phyloP scores from a whole-genome alignment of 2,888 invertebrate genomes.

The Plagiodera versicolora region DNA sequence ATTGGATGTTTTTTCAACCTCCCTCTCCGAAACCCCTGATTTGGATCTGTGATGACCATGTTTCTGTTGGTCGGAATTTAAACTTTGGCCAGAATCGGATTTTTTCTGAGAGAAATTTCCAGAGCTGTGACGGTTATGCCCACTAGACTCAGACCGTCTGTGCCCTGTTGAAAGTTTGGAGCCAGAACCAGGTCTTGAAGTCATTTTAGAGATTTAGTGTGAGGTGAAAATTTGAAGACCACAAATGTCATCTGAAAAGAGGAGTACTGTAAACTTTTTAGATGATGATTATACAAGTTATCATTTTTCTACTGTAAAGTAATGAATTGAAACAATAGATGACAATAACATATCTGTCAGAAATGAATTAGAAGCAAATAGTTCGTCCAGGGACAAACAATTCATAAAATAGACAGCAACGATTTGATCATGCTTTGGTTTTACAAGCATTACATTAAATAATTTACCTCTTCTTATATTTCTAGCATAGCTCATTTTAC shows the following conservation, averaged over 20 bases:
- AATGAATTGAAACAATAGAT: too few species aligned
- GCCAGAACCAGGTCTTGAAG: conserved; percentile 44
- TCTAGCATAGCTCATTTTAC: background rate
- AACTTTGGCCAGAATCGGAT: conserved; percentile 52
- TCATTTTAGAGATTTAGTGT: conserved; percentile 36
- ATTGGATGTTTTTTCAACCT: conserved; percentile 38
- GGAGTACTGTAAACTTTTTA: background rate
- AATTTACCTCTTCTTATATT: background rate
- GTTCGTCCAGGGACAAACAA: too few species aligned
- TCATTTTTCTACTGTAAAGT: too few species aligned
- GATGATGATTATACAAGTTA: too few species aligned
- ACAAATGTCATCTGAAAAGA: conserved; percentile 15
- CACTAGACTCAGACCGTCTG: conserved; percentile 48
- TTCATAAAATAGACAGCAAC: too few species aligned
- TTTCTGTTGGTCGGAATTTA: conserved; percentile 45
- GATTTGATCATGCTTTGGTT: too few species aligned
- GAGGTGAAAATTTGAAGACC: background rate
- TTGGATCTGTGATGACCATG: conserved; percentile 51
- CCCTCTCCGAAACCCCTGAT: conserved; percentile 48
- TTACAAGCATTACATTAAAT: background rate
- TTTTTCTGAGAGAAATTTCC: conserved; percentile 42
- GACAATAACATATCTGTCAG: too few species aligned
- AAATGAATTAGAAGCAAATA: too few species aligned
- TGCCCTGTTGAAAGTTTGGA: conserved; percentile 44
- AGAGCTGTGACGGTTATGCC: conserved; percentile 46